phyloP scores from a whole-genome alignment of 2,113 vertebrate species.

The Sula dactylatra region DNA sequence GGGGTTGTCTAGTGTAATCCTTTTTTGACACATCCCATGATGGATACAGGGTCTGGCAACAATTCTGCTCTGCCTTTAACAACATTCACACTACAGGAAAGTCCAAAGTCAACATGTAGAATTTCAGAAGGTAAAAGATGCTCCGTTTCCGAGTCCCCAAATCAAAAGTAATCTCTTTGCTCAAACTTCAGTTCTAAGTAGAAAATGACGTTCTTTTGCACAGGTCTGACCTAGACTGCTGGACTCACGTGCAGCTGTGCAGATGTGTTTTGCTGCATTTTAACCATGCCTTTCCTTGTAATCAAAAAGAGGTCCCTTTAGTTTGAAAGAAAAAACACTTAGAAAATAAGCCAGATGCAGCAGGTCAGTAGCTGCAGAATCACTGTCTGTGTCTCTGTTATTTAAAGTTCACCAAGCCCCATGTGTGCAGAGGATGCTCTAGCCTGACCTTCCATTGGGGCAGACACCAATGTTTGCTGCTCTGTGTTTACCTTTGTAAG shows the following conservation, averaged over 20 bases:
- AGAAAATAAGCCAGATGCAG: background rate
- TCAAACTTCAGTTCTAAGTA: background rate
- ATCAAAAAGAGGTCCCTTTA: background rate
- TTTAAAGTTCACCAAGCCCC: background rate
- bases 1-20: background rate
- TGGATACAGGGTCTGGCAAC: background rate
- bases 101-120: background rate
- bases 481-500: background rate
- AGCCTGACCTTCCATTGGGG: background rate
- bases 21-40: background rate
- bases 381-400: background rate
- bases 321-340: background rate
- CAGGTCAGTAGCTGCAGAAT: background rate
- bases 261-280: background rate
- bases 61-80: background rate
- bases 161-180: background rate
- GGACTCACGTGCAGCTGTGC: background rate
- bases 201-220: background rate
- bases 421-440: background rate
- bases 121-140: background rate
- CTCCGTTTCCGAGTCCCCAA: background rate
- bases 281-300: background rate
- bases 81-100: background rate
- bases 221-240: background rate
- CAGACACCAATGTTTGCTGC: background rate